Evolutionary conservation across 1,140 invertebrate genomes (phyloP).

Genomic region (Brachionus sp.): DNA sequence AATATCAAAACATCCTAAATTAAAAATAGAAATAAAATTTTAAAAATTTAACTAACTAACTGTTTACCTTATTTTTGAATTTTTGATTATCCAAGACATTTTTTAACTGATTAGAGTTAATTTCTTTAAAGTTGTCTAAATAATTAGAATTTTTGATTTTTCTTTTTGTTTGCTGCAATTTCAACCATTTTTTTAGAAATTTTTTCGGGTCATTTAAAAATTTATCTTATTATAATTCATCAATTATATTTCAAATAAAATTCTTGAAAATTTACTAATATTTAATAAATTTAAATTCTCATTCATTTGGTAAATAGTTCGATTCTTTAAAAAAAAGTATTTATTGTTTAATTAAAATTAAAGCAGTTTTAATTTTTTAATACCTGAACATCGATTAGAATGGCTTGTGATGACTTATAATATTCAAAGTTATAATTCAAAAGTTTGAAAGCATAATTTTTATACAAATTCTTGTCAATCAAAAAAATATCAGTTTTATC

Average conservation of each 20-base stretch:
- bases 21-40: neutral
- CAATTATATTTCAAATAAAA: neutral
- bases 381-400: slow-evolving; percentile 12
- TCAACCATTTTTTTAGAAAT: neutral
- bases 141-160: neutral
- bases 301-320: neutral
- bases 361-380: neutral
- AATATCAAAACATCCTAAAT: neutral
- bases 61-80: neutral
- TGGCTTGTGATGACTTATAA: neutral
- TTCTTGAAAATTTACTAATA: neutral
- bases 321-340: neutral
- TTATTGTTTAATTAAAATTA: neutral
- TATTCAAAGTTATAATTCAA: neutral
- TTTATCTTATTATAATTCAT: neutral
- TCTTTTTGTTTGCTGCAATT: neutral
- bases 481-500: neutral
- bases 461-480: neutral
- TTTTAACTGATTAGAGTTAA: neutral
- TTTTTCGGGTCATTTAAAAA: neutral
- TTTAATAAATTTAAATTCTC: neutral
- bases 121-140: neutral
- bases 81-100: neutral
- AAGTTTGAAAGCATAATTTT: neutral
- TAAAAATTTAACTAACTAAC: neutral